phyloP scores from a whole-genome alignment of 2,888 invertebrate species.

The Theodoxus fluviatilis region DNA sequence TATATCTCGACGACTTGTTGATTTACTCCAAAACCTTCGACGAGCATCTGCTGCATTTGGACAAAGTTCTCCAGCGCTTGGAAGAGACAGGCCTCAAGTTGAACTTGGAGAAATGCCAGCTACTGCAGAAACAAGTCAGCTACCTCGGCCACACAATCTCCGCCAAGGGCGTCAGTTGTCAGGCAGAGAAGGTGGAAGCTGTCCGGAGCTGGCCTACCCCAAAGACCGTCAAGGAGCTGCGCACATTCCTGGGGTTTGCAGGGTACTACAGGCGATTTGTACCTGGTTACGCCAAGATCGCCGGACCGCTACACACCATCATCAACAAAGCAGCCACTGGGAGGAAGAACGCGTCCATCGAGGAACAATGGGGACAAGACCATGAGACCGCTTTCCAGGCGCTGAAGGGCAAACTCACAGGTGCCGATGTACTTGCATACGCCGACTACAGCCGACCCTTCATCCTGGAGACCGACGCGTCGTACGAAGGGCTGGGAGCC shows the following conservation, averaged over 20 bases:
- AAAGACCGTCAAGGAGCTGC: slow-evolving; percentile 27
- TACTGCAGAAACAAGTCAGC: slow-evolving; percentile 29
- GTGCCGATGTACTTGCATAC: slow-evolving; percentile 24
- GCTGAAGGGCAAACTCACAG: slow-evolving; percentile 18
- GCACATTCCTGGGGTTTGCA: slow-evolving; percentile 24
- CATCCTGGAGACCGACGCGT: slow-evolving; percentile 26
- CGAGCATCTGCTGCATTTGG: slow-evolving; percentile 25
- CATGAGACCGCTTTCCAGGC: slow-evolving; percentile 23
- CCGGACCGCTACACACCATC: slow-evolving; percentile 3
- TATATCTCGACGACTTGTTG: slow-evolving; percentile 22
- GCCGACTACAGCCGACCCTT: slow-evolving; percentile 29
- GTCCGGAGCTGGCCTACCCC: slow-evolving; percentile 28
- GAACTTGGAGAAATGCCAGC: slow-evolving; percentile 30
- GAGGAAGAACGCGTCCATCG: background rate
- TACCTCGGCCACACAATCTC: slow-evolving; percentile 35
- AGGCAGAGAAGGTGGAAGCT: slow-evolving; percentile 29
- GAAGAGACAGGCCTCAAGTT: slow-evolving; percentile 33
- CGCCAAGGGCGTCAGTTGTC: slow-evolving; percentile 29
- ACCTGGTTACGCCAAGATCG: background rate
- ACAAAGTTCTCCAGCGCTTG: slow-evolving; percentile 25
- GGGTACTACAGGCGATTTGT: slow-evolving; percentile 22
- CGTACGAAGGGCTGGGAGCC: slow-evolving; percentile 20
- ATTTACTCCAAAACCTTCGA: slow-evolving; percentile 26
- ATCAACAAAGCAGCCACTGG: background rate
- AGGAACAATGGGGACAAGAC: slow-evolving; percentile 24